Base-by-base conservation (phyloP, 2,888 invertebrate genomes). In the Leptogaster cylindrica region DNA sequence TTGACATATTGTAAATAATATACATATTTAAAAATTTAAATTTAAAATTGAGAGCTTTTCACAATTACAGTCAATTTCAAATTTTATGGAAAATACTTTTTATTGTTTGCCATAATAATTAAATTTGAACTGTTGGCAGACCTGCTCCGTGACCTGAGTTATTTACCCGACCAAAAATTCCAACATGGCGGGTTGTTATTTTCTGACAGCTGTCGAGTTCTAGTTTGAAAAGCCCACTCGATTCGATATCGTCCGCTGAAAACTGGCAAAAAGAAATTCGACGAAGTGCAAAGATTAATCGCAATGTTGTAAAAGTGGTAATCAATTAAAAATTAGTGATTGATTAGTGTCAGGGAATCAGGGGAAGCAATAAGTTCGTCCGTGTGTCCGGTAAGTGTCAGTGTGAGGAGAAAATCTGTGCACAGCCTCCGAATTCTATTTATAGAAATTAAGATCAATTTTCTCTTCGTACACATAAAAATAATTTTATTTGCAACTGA, bases 141-240 rank as follows among this genome's bases (percentile, higher is more conserved):
- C 10, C 61, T 61, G 44, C 28, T 12, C 18, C 28, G 41, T 61
- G 44, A 61, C 16, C 16, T 16, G 41, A 27, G 41, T n/a, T 12
- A 55, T 23, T 20, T 55, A 36, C 55, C 31, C 16, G 23, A 41
- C 46, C 27, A 28, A 61, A 61, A 61, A 61, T 14, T 58, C 44
- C 61, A 61, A 27, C 44, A 61, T 61, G 61, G 61, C 61, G 44
- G 28, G 41, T 44, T 61, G 44, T 61, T 61, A 44, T 61, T 61
- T 61, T 41, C 44, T 61, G 61, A 61, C 61, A 61, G 61, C 61
- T 61, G 61, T 61, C 61, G 44, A 61, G 25, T 16, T 14, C 12
- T 58, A 58, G 27, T 8, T 28, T 12, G 5, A 20, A 61, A 36
- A 39, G n/a, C n/a, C n/a, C n/a, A n/a, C n/a, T n/a, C n/a, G n/a